Conservation (phyloP, 2,797 vertebrate species). For the Petrocephalus schoutedeni region DNA sequence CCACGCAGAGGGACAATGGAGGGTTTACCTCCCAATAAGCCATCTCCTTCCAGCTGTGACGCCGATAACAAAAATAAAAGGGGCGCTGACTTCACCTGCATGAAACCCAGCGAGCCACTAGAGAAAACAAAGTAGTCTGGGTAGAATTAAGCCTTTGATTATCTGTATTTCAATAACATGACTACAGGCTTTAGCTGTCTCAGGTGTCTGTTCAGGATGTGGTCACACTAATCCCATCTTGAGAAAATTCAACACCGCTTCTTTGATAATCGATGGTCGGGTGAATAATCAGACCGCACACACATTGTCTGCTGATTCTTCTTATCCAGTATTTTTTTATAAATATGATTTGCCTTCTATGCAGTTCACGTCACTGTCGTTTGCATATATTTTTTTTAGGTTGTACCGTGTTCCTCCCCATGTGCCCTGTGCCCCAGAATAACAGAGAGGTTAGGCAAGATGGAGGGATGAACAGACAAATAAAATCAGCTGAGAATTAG, state of each 20-base stretch:
- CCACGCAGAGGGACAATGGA: background rate
- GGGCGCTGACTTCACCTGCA: background rate
- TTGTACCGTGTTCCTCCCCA: background rate
- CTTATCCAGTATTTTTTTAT: background rate
- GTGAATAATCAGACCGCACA: background rate
- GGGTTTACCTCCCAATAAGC: background rate
- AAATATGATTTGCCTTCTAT: no score
- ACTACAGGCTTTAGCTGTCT: slow-evolving; percentile 60
- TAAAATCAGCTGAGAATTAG: background rate
- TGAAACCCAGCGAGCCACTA: background rate
- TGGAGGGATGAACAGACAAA: background rate
- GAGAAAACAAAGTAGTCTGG: background rate
- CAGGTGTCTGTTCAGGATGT: slow-evolving; percentile 69
- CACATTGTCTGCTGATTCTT: background rate
- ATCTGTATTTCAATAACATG: slow-evolving; percentile 58
- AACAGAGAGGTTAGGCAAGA: background rate
- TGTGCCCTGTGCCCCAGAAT: background rate
- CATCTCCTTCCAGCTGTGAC: background rate
- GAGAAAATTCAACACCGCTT: slow-evolving; percentile 58
- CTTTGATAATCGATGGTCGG: background rate
- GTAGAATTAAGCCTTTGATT: slow-evolving; percentile 48
- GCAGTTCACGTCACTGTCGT: no score
- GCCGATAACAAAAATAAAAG: background rate
- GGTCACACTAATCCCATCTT: slow-evolving; percentile 66
- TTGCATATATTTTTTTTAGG: no score